These are phyloP conservation scores for Lontra canadensis DNA, from an alignment of 2,113 vertebrate species.

Conservation along the genomic window DNA sequence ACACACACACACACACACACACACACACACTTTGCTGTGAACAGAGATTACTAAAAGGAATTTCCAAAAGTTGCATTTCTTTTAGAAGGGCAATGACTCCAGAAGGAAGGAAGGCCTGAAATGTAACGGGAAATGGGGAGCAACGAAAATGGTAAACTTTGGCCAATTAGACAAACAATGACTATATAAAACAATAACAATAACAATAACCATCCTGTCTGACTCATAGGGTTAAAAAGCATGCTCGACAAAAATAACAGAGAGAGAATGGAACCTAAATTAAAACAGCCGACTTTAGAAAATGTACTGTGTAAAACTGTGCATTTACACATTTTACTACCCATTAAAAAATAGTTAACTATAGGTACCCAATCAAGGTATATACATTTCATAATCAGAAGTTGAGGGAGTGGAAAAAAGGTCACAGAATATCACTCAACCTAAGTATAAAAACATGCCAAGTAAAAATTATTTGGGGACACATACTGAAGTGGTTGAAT, in stretches of 20 bases:
- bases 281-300: not conserved
- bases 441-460: not conserved
- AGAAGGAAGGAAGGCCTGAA: not conserved
- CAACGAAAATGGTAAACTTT: not conserved
- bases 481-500: not conserved
- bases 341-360: not conserved
- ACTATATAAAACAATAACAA: not conserved
- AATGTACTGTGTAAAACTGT: not conserved
- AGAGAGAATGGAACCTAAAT: not conserved
- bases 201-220: not conserved
- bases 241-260: not conserved
- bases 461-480: not conserved
- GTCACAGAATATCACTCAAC: not conserved
- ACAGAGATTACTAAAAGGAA: not conserved
- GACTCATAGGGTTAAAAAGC: not conserved
- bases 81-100: not conserved
- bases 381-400: not conserved
- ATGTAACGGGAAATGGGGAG: not conserved
- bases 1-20: no score
- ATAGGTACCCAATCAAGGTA: not conserved
- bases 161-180: no score
- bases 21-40: not conserved
- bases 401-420: not conserved
- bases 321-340: not conserved
- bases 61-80: not conserved